Base-by-base conservation (phyloP, 2,113 vertebrate genomes). In the Salvator merianae region DNA sequence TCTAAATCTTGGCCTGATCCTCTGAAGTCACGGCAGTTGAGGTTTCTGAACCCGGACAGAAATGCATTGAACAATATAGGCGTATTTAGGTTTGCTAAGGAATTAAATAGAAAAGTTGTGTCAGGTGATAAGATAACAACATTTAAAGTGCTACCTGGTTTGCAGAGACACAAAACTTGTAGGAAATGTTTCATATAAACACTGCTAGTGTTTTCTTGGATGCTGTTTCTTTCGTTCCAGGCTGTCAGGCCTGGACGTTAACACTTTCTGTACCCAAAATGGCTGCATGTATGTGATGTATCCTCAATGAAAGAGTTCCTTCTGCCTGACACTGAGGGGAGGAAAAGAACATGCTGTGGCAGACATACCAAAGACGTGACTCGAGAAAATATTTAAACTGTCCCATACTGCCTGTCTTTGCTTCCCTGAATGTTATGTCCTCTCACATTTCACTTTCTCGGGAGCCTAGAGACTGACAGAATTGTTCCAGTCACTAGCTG, bases 401-500 rank as follows among this genome's bases (percentile, higher is more conserved):
- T 3, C 81, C n/a, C 12, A 36, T 6, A 20, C 10, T 50, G 20
- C 59, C 55, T 30, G 47, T 62, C 65, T 22, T 32, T 43, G 36
- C 53, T 38, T 82, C 81, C 59, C 81, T 24, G 59, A 43, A 38
- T 73, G 68, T 83, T 66, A 78, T 47, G 22, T 40, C 75, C 65
- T 79, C 81, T 1, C 80, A 40, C 84, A 73, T 85, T 77, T 68
- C 76, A 26, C 74, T 83, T 68, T 88, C 81, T 71, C 8, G 0
- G 0, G 72, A 34, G 81, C 86, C 1, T 0, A 0, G 85, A 47
- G 86, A 90, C 87, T 90, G 92, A 91, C 93, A 91, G 91, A 87
- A 94, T 92, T 87, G 75, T 91, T 89, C 87, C 91, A 90, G 88
- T 77, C 6, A 22, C 92, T 92, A 83, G 90, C 88, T 84, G 89